Evolutionary conservation across 2,113 vertebrate species (phyloP).

Genomic region (Cochlearius cochlearius): DNA sequence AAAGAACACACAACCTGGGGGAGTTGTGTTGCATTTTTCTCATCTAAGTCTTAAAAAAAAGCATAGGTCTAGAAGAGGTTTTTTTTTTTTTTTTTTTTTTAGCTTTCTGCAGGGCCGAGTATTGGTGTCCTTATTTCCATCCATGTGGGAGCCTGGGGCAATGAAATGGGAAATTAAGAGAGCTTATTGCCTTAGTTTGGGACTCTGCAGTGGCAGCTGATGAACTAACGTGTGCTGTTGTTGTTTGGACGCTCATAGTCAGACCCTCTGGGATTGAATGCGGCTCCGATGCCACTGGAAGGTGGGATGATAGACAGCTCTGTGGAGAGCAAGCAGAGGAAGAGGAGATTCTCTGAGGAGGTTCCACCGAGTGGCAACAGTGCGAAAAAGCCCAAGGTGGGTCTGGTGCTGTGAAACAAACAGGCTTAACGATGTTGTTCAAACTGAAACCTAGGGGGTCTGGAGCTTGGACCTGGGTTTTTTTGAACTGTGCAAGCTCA

Average conservation of each 20-base stretch:
- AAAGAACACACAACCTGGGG: neutral
- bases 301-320: constrained; percentile 77
- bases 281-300: constrained; percentile 85
- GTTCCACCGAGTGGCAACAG: constrained; percentile 80
- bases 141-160: neutral
- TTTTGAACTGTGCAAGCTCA: neutral
- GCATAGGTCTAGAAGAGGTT: neutral
- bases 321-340: constrained; percentile 83
- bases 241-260: constrained; percentile 76
- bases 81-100: neutral
- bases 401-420: neutral
- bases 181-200: neutral
- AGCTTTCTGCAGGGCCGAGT: neutral
- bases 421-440: neutral
- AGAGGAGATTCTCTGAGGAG: constrained; percentile 89
- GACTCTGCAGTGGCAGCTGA: neutral
- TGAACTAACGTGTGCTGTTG: neutral
- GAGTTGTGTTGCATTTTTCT: neutral
- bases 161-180: neutral
- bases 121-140: neutral
- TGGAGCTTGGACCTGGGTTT: neutral
- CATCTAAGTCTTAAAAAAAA: neutral
- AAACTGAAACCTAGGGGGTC: neutral
- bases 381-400: constrained; percentile 86
- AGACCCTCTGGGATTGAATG: constrained; percentile 94